Evolutionary conservation across 1,140 invertebrate genomes (phyloP).

Genomic region (Apolygus lucorum): DNA sequence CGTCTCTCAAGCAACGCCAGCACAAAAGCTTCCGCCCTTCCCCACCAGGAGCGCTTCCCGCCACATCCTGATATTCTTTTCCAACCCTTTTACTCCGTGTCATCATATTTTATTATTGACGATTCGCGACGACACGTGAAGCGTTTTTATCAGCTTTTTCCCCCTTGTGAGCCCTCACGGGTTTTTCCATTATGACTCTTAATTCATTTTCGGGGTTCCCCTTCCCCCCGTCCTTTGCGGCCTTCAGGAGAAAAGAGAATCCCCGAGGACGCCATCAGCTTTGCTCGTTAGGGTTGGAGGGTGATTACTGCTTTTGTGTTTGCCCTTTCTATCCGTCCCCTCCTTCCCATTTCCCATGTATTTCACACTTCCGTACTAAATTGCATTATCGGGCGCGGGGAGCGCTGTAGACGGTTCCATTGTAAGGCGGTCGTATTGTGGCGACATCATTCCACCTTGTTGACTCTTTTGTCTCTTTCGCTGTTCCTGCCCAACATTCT

Average conservation of each 20-base stretch:
- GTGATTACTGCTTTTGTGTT: neutral
- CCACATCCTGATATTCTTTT: neutral
- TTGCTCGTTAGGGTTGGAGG: neutral
- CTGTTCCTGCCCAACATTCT: no score
- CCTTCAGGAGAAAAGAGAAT: neutral
- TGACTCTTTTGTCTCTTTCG: neutral
- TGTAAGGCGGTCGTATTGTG: neutral
- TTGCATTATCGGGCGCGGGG: neutral
- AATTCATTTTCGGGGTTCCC: neutral
- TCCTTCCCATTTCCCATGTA: neutral
- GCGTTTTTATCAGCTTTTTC: neutral
- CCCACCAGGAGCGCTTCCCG: no score
- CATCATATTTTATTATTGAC: neutral
- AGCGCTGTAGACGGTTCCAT: neutral
- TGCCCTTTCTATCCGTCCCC: neutral
- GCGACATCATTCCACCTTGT: neutral
- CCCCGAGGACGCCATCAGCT: neutral
- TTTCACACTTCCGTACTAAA: neutral
- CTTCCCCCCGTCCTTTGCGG: neutral
- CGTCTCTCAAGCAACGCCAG: neutral
- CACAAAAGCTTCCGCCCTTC: neutral
- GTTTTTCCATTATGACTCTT: neutral
- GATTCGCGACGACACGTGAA: neutral
- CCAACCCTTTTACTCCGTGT: neutral
- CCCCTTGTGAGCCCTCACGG: neutral